Evolutionary conservation across 2,888 invertebrate species (phyloP).

Genomic region (Spodoptera picta): DNA sequence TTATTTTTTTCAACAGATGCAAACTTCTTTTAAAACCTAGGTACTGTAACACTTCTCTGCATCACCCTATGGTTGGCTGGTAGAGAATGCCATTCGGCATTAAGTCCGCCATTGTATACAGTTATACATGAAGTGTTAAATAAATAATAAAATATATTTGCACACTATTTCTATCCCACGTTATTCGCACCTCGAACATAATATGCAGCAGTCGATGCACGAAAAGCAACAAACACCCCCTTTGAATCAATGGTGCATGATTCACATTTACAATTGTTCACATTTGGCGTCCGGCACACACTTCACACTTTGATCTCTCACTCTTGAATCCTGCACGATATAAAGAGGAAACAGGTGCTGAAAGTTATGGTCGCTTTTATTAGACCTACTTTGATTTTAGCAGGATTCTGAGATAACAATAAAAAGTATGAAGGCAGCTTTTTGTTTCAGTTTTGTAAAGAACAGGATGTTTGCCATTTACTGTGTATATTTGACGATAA

Average conservation of each 20-base stretch:
- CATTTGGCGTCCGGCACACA: conserved; percentile 48
- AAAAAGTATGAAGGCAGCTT: conserved; percentile 18
- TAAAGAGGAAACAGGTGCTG: conserved; percentile 56
- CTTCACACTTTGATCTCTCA: conserved; percentile 53
- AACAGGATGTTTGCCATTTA: conserved; percentile 19
- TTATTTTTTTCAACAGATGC: no score
- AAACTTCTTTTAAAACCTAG: no score
- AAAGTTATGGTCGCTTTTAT: conserved; percentile 49
- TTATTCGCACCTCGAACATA: conserved; percentile 4
- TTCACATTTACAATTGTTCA: conserved; percentile 52
- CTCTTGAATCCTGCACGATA: conserved; percentile 32
- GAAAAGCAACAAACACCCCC: conserved; percentile 40
- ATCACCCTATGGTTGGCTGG: no score
- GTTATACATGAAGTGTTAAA: no score
- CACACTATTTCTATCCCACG: neutral
- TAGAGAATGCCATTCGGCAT: no score
- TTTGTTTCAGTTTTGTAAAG: conserved; percentile 4
- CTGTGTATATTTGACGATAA: neutral
- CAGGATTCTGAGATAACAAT: conserved; percentile 23
- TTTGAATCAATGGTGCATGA: conserved; percentile 46
- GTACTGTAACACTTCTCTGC: no score
- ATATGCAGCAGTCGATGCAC: conserved; percentile 13
- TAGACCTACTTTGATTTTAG: conserved; percentile 33
- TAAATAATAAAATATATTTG: no score
- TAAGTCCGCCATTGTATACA: no score